These are phyloP conservation scores for Petaurus breviceps DNA, from an alignment of 2,113 vertebrate species.

Conservation along the genomic window DNA sequence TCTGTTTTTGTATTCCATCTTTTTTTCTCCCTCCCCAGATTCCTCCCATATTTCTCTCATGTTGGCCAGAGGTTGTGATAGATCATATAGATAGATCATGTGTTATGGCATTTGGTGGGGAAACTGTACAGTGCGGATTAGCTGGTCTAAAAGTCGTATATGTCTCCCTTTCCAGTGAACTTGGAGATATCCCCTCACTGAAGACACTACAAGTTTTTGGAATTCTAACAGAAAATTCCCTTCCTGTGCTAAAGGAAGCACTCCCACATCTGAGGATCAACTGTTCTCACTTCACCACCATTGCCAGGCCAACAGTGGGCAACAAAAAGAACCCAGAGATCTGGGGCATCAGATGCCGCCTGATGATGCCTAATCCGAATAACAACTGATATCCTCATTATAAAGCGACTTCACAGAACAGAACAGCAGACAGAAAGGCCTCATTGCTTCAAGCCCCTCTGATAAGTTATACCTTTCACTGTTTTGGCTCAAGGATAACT, in stretches of 20 bases:
- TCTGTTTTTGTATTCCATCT: neutral
- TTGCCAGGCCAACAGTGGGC: constrained; percentile 90
- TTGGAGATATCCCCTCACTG: constrained; percentile 86
- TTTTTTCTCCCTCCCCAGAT: too few relatives aligned
- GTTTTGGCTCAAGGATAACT: constrained; percentile 1
- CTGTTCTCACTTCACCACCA: constrained; percentile 86
- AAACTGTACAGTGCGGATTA: neutral
- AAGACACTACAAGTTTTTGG: constrained; percentile 93
- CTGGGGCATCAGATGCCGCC: constrained; percentile 90
- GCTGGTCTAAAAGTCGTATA: constrained; percentile 43
- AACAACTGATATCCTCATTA: constrained; percentile 57
- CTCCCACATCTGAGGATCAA: constrained; percentile 90
- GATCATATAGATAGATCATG: neutral
- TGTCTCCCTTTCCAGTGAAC: constrained; percentile 85
- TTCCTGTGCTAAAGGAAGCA: constrained; percentile 86
- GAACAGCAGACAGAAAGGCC: constrained; percentile 36
- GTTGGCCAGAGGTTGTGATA: neutral
- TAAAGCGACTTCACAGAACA: neutral
- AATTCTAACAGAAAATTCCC: constrained; percentile 87
- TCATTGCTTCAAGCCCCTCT: constrained; percentile 24
- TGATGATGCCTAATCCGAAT: constrained; percentile 79
- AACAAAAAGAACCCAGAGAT: constrained; percentile 82
- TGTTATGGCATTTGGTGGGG: neutral
- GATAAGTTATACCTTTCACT: constrained; percentile 44
- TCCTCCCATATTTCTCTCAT: neutral